A percentile compares a stretch with the other conserved stretches of the same genome.
phyloP scores from a whole-genome alignment of 2,113 vertebrate species.

The Tursiops truncatus region DNA sequence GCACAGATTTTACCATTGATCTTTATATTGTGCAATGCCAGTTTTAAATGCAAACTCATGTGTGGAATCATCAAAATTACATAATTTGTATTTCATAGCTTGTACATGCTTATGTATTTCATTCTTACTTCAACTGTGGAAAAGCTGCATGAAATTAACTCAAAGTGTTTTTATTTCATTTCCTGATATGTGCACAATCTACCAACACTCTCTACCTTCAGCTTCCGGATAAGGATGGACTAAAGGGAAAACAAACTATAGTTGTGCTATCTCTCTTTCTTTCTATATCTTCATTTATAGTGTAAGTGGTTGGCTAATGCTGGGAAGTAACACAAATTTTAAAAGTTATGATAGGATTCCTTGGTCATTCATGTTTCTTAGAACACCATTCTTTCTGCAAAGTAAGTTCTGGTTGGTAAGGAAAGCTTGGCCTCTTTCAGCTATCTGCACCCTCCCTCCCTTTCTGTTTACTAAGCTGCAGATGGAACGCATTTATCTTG shows the following conservation, averaged over 20 bases:
- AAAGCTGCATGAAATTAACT: not conserved
- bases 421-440: not conserved
- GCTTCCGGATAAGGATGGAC: not conserved
- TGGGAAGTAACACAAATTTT: not conserved
- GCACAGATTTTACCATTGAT: not conserved
- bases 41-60: slow-evolving; percentile 17
- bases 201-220: not conserved
- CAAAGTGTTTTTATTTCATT: not conserved
- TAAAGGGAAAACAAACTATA: not conserved
- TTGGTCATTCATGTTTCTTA: not conserved
- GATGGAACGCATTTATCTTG: not conserved
- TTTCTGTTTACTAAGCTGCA: not conserved
- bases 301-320: not conserved
- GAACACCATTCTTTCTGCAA: not conserved
- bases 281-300: not conserved
- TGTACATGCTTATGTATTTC: not conserved
- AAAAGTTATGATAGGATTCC: not conserved
- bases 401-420: not conserved
- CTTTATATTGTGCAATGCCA: not conserved
- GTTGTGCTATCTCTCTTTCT: not conserved
- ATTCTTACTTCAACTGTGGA: not conserved
- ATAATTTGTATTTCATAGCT: not conserved
- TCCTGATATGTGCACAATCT: not conserved
- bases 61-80: not conserved
- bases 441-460: not conserved